Conservation (phyloP, 1,140 invertebrate species). For the Penaeus japonicus region DNA sequence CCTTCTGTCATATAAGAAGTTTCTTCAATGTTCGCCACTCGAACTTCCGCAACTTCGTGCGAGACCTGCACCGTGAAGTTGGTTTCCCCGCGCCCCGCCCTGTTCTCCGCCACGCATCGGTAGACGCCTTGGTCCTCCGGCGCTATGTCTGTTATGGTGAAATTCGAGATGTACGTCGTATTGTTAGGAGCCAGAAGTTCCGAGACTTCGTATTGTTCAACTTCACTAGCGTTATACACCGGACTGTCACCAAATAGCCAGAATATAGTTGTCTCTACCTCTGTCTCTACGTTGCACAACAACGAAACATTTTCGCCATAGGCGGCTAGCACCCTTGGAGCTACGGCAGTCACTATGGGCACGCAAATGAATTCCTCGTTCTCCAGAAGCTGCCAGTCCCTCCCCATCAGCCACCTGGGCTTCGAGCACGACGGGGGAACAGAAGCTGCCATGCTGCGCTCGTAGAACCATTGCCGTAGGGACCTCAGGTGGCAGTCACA, state of each 20-base stretch:
- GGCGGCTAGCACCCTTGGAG: conserved; percentile 60
- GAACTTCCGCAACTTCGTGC: conserved; percentile 53
- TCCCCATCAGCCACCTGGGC: conserved; percentile 71
- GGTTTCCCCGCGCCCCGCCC: conserved; percentile 76
- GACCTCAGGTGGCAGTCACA: conserved; percentile 80
- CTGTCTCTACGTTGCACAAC: conserved; percentile 74
- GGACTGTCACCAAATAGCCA: conserved; percentile 68
- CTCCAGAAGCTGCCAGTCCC: conserved; percentile 77
- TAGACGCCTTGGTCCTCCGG: conserved; percentile 77
- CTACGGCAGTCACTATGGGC: conserved; percentile 65
- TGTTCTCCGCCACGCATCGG: conserved; percentile 79
- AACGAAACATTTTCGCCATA: conserved; percentile 77
- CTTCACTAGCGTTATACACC: conserved; percentile 68
- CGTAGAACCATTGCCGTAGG: conserved; percentile 78
- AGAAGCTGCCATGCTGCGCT: conserved; percentile 76
- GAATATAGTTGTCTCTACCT: conserved; percentile 73
- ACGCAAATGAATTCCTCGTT: conserved; percentile 82
- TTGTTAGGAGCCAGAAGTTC: conserved; percentile 42
- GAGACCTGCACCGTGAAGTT: conserved; percentile 74
- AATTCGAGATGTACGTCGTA: conserved; percentile 64
- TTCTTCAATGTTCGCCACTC: conserved; percentile 14
- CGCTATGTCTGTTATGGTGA: conserved; percentile 76
- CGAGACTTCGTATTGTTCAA: conserved; percentile 7
- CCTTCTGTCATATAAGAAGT: conserved; percentile 25
- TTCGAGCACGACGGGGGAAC: conserved; percentile 74